phyloP scores from a whole-genome alignment of 2,113 vertebrate genomes.

The Sterrhoptilus dennistouni region DNA sequence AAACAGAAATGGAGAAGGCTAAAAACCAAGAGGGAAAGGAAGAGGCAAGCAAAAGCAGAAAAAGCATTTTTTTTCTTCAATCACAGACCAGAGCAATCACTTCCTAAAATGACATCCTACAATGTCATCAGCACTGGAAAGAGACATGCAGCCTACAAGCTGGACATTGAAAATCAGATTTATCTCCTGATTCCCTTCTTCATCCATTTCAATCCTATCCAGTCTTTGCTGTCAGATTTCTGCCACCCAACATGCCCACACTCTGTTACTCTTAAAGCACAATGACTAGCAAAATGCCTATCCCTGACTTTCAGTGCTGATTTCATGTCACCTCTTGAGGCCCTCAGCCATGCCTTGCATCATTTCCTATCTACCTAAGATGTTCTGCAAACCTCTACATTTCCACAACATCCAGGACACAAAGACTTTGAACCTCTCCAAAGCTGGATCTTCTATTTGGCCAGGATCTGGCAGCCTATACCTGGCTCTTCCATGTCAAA shows the following conservation, averaged over 20 bases:
- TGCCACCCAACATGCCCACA: fast-evolving
- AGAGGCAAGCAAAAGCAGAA: background rate
- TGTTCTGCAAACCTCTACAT: background rate
- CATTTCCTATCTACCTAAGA: background rate
- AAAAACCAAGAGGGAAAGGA: background rate
- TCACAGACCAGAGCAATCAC: background rate
- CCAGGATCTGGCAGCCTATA: too few relatives aligned
- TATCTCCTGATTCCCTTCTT: background rate
- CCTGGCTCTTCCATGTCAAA: background rate
- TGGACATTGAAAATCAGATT: background rate
- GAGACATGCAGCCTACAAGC: background rate
- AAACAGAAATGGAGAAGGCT: background rate
- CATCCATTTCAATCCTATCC: background rate
- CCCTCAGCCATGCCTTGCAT: background rate
- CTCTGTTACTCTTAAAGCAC: background rate
- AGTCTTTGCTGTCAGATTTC: background rate
- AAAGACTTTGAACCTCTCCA: background rate
- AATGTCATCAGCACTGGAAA: background rate
- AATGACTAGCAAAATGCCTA: background rate
- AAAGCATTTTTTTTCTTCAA: background rate
- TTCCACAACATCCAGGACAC: background rate
- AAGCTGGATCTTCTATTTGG: background rate
- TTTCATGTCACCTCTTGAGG: background rate
- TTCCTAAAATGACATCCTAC: background rate
- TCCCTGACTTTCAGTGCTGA: background rate